Conservation (phyloP, 2,797 vertebrate species). For the Gymnothorax reevesii region DNA sequence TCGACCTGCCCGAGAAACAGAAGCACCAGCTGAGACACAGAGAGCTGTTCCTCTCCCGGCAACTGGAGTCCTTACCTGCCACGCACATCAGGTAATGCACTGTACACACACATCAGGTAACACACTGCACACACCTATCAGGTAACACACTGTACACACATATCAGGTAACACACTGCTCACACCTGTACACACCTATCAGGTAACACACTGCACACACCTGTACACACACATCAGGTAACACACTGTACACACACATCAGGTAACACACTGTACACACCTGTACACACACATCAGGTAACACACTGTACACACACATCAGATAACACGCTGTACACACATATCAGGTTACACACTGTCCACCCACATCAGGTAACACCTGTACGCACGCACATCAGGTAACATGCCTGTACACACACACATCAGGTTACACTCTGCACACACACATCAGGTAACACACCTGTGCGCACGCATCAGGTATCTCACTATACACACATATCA, state of each 20-base stretch:
- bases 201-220: background rate
- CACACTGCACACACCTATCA: conserved; percentile 70
- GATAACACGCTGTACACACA: background rate
- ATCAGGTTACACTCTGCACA: too few species aligned
- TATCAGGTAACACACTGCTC: background rate
- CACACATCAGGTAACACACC: background rate
- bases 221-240: background rate
- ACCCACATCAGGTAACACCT: conserved; percentile 21
- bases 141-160: conserved; percentile 66
- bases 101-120: too few species aligned
- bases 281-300: background rate
- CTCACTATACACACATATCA: conserved; percentile 1
- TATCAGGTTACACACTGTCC: background rate
- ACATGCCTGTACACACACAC: background rate
- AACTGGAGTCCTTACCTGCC: conserved; percentile 93
- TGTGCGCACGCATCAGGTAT: background rate
- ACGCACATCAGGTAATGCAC: conserved; percentile 90
- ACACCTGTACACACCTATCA: background rate
- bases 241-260: background rate
- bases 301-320: background rate
- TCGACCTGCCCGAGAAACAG: conserved; percentile 91
- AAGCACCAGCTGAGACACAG: conserved; percentile 94
- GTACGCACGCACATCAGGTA: conserved; percentile 35
- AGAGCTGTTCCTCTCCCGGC: conserved; percentile 93
- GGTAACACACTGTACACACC: background rate